Base-by-base conservation (phyloP, 2,113 vertebrate genomes). In the Microcebus lehilahytsara region DNA sequence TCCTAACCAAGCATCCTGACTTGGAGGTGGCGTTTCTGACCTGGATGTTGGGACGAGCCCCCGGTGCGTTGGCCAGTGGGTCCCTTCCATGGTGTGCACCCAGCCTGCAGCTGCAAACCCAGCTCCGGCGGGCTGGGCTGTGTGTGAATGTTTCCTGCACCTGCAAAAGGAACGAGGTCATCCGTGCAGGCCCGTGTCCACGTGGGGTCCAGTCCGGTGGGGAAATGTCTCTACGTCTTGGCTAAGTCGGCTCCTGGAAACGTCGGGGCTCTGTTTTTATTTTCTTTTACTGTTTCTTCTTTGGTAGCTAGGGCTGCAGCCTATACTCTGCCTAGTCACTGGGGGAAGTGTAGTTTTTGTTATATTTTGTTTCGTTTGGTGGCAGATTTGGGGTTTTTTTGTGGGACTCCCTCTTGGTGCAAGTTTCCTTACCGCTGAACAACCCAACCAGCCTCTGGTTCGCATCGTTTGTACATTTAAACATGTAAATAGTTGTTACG, bases 401-500 rank as follows among this genome's bases (percentile, higher is more conserved):
- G 60, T 42, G 49, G 37, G 94, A 34, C 58, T 64, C 37, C 25
- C 32, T 64, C 78, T n/a, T 12, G 71, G 72, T 74, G 22, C 14
- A 9, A n/a, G 19, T 34, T 56, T 30, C 32, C 34, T 42, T 64
- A 42, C 37, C 34, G 2, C 9, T 6, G 5, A 8, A 7, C 0
- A 5, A 37, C 60, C 51, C 42, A 0, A 1, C 49, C 17, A 6
- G 93, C 96, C 96, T 25, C 86, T 30, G 40, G 81, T 16, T 17
- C 30, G 66, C 34, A 3, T 87, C 97, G 37, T 98, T 95, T 99
- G 98, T 99, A 98, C 98, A 98, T 98, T 98, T 98, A 98, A 98
- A 85, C 69, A 27, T 99, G 99, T 99, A 99, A 99, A 99, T 99
- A 99, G 96, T 98, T 98, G 98, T 98, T 98, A 98, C 98, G 97